Evolutionary conservation across 2,113 vertebrate genomes (phyloP).

Genomic region (Marmota monax): DNA sequence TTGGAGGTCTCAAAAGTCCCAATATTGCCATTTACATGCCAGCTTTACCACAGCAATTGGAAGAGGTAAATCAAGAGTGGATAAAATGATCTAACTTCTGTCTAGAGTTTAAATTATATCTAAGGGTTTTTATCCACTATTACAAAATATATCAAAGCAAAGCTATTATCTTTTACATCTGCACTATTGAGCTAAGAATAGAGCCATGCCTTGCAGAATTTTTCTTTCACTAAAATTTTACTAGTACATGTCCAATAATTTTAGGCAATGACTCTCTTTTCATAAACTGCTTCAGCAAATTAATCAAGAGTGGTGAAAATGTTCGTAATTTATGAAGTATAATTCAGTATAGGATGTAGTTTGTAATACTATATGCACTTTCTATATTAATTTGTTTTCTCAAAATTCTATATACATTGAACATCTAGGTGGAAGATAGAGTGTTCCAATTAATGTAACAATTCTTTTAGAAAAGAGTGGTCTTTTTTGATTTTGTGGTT

Average conservation of each 20-base stretch:
- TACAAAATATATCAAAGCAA: neutral
- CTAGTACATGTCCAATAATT: neutral
- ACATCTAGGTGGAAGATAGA: conserved; percentile 9
- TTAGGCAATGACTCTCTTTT: neutral
- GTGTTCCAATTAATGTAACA: conserved; percentile 35
- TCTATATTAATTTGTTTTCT: conserved; percentile 16
- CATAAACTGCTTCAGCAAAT: neutral
- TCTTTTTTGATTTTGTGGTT: conserved; percentile 39
- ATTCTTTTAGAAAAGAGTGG: conserved; percentile 33
- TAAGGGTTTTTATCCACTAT: neutral
- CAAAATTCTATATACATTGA: neutral
- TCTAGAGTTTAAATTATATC: neutral
- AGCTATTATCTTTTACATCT: neutral
- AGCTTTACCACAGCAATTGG: conserved; percentile 40
- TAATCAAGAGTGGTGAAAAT: neutral
- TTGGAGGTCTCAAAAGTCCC: conserved; percentile 70
- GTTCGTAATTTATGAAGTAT: neutral
- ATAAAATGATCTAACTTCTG: neutral
- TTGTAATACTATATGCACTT: neutral
- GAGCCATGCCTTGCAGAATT: neutral
- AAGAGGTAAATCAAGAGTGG: conserved; percentile 76
- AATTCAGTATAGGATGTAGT: neutral
- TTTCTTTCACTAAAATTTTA: conserved; percentile 30
- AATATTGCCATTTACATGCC: conserved; percentile 66
- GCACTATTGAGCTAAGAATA: neutral